These are phyloP conservation scores for Gavialis gangeticus DNA, from an alignment of 2,113 vertebrate species.

Conservation along the genomic window DNA sequence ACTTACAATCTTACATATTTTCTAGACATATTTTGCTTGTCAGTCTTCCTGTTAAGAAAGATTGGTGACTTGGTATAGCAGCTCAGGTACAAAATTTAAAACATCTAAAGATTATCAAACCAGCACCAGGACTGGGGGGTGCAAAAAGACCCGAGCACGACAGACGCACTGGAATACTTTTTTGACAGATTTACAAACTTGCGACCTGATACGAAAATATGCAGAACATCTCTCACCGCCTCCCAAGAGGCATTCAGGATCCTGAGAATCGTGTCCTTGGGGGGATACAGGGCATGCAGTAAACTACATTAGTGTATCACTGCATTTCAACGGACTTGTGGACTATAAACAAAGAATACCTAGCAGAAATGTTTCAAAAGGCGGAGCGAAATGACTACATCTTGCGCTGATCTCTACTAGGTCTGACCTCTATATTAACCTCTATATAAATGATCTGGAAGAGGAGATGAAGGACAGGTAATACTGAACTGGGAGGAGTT, in stretches of 20 bases:
- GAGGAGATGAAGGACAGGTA: neutral
- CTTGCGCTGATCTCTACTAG: neutral
- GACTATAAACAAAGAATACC: neutral
- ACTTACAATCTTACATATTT: constrained; percentile 32
- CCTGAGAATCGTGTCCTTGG: neutral
- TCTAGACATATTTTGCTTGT: constrained; percentile 58
- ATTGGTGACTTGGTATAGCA: constrained; percentile 41
- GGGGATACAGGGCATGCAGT: neutral
- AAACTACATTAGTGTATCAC: neutral
- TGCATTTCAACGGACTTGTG: neutral
- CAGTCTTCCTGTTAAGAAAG: constrained; percentile 20
- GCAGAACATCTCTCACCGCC: neutral
- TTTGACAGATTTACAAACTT: neutral
- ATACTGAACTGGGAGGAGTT: neutral
- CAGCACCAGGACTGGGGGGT: neutral
- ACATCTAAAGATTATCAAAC: neutral
- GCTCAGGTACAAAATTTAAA: constrained; percentile 25
- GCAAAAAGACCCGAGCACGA: neutral
- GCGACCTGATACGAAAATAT: neutral
- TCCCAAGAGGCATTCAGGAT: neutral
- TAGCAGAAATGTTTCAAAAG: neutral
- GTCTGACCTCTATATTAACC: neutral
- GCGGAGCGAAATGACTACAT: neutral
- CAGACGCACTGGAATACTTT: neutral
- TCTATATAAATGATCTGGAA: neutral